Conservation (phyloP, 2,797 vertebrate species). For the Parambassis ranga region DNA sequence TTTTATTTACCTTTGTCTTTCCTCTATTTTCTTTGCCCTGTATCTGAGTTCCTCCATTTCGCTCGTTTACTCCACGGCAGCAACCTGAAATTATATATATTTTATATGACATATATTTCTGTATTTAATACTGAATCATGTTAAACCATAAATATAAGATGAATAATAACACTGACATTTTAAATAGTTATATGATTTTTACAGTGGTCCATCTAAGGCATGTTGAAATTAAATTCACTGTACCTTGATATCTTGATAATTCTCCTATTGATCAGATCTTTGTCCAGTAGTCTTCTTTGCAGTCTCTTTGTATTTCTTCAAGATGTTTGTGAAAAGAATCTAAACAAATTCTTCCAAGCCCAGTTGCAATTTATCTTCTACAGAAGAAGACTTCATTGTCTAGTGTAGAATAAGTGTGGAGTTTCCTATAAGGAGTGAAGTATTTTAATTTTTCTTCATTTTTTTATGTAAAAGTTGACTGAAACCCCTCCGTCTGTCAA, state of each 20-base stretch:
- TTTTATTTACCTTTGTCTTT: slow-evolving; percentile 76
- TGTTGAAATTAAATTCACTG: not conserved
- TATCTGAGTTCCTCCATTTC: slow-evolving; percentile 74
- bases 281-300: not conserved
- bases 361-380: not conserved
- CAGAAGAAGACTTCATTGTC: not conserved
- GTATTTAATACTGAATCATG: no score
- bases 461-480: not conserved
- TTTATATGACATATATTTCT: no score
- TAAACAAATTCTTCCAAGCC: not conserved
- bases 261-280: not conserved
- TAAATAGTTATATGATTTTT: not conserved
- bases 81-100: not conserved
- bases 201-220: not conserved
- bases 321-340: no score
- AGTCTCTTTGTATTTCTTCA: not conserved
- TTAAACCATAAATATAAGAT: no score
- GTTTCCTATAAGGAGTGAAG: no score
- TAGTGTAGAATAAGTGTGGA: not conserved
- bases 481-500: not conserved
- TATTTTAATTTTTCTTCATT: no score
- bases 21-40: slow-evolving; percentile 68
- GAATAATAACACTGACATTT: no score
- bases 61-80: not conserved
- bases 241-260: slow-evolving; percentile 27